These are phyloP conservation scores for Lordiphosa fenestrarum DNA, from an alignment of 2,888 invertebrate genomes.

Conservation along the genomic window DNA sequence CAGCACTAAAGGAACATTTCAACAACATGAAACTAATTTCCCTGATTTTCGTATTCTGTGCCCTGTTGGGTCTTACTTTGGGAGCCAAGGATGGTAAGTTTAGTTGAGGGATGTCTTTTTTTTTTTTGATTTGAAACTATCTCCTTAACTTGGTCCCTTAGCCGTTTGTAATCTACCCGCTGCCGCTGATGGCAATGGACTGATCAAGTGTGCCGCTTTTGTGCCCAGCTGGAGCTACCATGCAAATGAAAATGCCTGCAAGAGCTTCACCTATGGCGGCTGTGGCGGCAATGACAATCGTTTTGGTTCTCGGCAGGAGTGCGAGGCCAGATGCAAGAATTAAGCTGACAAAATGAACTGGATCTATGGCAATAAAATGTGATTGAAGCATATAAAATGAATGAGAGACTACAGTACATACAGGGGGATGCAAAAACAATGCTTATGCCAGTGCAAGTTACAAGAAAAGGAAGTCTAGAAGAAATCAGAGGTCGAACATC, in stretches of 20 bases:
- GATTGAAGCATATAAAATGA: slow-evolving; percentile 2
- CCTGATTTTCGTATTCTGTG: slow-evolving; percentile 40
- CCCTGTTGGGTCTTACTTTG: slow-evolving; percentile 40
- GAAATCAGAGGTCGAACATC: no score
- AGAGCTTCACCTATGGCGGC: slow-evolving; percentile 53
- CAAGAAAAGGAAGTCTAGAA: no score
- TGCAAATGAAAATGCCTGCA: slow-evolving; percentile 38
- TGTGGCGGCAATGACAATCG: slow-evolving; percentile 64
- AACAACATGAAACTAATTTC: slow-evolving; percentile 44
- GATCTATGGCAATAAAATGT: background rate
- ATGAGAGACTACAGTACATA: background rate
- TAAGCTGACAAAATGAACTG: slow-evolving; percentile 4
- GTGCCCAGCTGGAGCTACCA: slow-evolving; percentile 34
- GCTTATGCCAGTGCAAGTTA: no score
- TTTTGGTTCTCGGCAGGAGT: slow-evolving; percentile 31
- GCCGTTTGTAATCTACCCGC: slow-evolving; percentile 31
- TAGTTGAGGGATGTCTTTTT: background rate
- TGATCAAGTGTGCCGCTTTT: slow-evolving; percentile 40
- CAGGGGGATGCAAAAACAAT: no score
- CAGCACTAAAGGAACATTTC: slow-evolving; percentile 9
- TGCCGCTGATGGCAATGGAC: slow-evolving; percentile 42
- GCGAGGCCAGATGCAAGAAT: slow-evolving; percentile 43
- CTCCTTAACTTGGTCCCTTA: slow-evolving; percentile 1
- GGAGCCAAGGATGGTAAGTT: slow-evolving; percentile 56
- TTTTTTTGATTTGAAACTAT: background rate